Conservation (phyloP, 1,140 invertebrate species). For the Anastatus disparis region DNA sequence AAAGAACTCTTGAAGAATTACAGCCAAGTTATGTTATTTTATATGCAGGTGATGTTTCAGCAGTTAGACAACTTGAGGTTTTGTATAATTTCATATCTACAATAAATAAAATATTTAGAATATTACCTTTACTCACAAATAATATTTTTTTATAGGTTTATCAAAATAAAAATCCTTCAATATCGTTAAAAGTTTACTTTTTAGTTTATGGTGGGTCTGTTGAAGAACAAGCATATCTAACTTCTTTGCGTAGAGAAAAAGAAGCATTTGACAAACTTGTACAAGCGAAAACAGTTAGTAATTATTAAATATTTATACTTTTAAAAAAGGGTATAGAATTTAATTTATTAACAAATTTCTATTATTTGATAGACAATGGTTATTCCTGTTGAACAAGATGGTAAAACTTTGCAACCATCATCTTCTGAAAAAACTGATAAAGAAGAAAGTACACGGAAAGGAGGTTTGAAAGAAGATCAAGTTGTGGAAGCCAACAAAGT, state of each 20-base stretch:
- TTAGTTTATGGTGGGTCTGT: conserved; percentile 89
- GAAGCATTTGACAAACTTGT: conserved; percentile 94
- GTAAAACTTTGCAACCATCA: conserved; percentile 78
- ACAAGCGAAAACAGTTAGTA: conserved; percentile 86
- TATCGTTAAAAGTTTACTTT: conserved; percentile 83
- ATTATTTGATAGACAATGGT: conserved; percentile 82
- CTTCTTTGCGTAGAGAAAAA: conserved; percentile 89
- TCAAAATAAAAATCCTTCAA: conserved; percentile 71
- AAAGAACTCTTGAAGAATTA: conserved; percentile 73
- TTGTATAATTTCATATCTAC: conserved; percentile 5
- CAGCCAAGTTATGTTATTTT: conserved; percentile 87
- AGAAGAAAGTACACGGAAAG: conserved; percentile 72
- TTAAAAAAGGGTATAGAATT: not conserved
- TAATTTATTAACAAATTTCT: conserved; percentile 18
- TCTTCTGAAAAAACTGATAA: conserved; percentile 65
- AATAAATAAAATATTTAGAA: conserved; percentile 10
- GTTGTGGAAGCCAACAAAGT: conserved; percentile 70
- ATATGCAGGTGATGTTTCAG: conserved; percentile 89
- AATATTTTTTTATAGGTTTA: conserved; percentile 70
- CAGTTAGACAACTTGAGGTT: conserved; percentile 89
- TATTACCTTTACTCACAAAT: conserved; percentile 11
- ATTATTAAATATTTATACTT: conserved; percentile 19
- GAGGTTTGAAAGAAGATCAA: conserved; percentile 62
- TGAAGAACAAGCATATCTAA: conserved; percentile 96
- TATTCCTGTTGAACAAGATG: conserved; percentile 90